Conservation (phyloP, 2,888 invertebrate species). For the Antheraea yamamai region DNA sequence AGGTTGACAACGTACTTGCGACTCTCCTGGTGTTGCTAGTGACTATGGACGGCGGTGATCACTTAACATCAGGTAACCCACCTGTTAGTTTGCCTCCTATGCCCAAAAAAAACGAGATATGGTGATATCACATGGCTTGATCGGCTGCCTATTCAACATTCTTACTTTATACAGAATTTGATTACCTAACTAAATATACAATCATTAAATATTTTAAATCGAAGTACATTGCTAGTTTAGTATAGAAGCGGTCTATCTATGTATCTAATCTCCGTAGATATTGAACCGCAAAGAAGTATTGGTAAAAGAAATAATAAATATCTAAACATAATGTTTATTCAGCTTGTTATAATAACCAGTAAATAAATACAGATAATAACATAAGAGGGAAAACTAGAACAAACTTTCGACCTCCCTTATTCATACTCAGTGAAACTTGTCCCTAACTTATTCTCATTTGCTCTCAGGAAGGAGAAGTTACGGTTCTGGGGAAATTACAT, state of each 20-base stretch:
- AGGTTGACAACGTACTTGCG: too few species aligned
- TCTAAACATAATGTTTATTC: constrained; percentile 1
- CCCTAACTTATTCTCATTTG: constrained; percentile 37
- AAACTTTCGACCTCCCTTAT: constrained; percentile 43
- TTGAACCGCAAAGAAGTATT: not conserved
- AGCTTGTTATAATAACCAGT: constrained; percentile 31
- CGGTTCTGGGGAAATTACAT: constrained; percentile 42
- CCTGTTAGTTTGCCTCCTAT: too few species aligned
- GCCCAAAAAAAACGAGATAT: too few species aligned
- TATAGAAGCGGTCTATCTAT: not conserved
- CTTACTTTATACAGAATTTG: too few species aligned
- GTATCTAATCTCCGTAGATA: not conserved
- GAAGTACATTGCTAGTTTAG: not conserved
- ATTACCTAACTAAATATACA: too few species aligned
- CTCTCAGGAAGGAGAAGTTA: constrained; percentile 45
- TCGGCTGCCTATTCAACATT: too few species aligned
- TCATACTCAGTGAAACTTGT: constrained; percentile 50
- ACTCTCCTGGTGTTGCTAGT: too few species aligned
- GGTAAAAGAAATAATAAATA: not conserved
- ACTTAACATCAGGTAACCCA: too few species aligned
- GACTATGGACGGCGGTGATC: too few species aligned
- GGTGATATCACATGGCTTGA: too few species aligned
- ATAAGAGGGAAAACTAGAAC: constrained; percentile 31
- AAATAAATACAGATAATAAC: constrained; percentile 39
- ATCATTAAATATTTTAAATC: too few species aligned